These are phyloP conservation scores for Conus ventricosus DNA, from an alignment of 1,140 invertebrate genomes.

Conservation along the genomic window DNA sequence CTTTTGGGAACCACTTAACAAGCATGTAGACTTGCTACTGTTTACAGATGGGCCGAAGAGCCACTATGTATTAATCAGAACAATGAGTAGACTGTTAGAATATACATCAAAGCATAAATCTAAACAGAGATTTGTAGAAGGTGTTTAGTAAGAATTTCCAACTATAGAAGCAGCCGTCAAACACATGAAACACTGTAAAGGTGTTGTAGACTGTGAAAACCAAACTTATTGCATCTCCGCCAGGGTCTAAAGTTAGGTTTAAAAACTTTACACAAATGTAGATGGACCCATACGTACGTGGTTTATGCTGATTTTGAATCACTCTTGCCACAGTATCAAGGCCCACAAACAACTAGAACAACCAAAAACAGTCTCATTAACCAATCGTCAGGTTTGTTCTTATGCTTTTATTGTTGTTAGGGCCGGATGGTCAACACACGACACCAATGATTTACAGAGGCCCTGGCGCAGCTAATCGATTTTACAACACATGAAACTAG, in stretches of 20 bases:
- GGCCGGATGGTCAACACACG: background rate
- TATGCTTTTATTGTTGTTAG: background rate
- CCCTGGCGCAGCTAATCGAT: background rate
- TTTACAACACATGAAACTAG: background rate
- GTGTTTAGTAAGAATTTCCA: background rate
- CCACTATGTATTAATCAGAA: constrained; percentile 11
- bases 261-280: background rate
- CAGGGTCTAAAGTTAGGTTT: background rate
- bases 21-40: background rate
- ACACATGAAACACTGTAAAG: background rate
- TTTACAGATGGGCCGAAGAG: background rate
- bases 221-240: background rate
- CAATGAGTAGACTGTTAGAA: background rate
- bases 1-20: too few relatives aligned
- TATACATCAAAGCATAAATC: too few relatives aligned
- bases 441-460: background rate
- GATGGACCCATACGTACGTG: background rate
- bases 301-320: constrained; percentile 19
- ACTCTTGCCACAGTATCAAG: background rate
- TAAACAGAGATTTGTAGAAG: background rate
- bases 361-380: background rate
- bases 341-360: too few relatives aligned
- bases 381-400: background rate
- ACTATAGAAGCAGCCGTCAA: background rate
- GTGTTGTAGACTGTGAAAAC: background rate